Conservation (phyloP, 2,113 vertebrate species). For the Empidonax traillii region DNA sequence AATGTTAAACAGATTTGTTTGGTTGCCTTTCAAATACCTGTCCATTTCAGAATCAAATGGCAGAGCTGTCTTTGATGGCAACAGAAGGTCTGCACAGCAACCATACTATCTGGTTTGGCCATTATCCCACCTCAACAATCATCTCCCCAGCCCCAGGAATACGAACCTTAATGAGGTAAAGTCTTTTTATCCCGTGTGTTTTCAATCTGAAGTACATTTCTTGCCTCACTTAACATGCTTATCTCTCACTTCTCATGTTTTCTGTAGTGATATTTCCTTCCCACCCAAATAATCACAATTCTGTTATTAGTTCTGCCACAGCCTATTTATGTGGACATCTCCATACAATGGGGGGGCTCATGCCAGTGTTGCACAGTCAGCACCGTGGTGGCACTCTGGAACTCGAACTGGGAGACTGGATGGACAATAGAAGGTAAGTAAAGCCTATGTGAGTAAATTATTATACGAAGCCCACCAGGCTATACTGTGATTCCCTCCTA, state of each 20-base stretch:
- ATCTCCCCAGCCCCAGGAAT: conserved; percentile 89
- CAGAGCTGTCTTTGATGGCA: conserved; percentile 80
- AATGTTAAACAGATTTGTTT: neutral
- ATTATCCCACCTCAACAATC: conserved; percentile 93
- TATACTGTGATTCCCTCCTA: neutral
- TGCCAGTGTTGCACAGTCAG: conserved; percentile 90
- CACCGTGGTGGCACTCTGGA: conserved; percentile 89
- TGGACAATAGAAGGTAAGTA: conserved; percentile 87
- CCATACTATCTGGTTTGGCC: conserved; percentile 96
- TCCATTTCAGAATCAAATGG: conserved; percentile 83
- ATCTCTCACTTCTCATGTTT: neutral
- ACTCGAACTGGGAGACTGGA: conserved; percentile 96
- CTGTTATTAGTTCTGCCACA: conserved; percentile 81
- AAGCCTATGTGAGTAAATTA: neutral
- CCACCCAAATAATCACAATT: neutral
- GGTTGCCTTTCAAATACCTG: neutral
- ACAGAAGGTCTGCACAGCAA: conserved; percentile 84
- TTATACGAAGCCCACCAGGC: neutral
- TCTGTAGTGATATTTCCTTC: neutral
- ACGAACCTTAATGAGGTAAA: conserved; percentile 87
- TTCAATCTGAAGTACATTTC: neutral
- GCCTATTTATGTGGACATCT: conserved; percentile 96
- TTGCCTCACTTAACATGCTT: neutral
- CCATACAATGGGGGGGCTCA: conserved; percentile 90
- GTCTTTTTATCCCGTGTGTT: neutral